These are phyloP conservation scores for Trissolcus basalis DNA, from an alignment of 1,140 invertebrate genomes.

Conservation along the genomic window DNA sequence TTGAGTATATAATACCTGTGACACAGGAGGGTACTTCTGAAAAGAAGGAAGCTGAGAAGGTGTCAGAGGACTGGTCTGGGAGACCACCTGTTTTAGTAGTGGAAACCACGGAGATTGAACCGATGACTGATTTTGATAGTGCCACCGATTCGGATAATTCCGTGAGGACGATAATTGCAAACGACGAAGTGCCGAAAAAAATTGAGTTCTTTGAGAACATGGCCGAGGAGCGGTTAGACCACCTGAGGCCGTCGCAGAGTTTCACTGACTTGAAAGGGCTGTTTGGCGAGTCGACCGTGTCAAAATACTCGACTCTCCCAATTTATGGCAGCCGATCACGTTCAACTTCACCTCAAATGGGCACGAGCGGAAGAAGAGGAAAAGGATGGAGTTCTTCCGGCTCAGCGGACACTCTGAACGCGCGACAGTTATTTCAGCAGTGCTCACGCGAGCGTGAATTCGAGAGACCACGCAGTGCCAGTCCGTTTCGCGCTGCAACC, in stretches of 20 bases:
- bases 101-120: constrained; percentile 52
- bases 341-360: constrained; percentile 62
- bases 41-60: constrained; percentile 70
- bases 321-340: constrained; percentile 55
- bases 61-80: constrained; percentile 74
- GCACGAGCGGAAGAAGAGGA: constrained; percentile 49
- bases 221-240: constrained; percentile 58
- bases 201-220: constrained; percentile 88
- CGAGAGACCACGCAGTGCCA: constrained; percentile 70
- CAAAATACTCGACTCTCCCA: constrained; percentile 57
- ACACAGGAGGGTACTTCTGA: too few relatives aligned
- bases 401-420: constrained; percentile 63
- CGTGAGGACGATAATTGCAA: constrained; percentile 80
- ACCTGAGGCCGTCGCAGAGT: constrained; percentile 80
- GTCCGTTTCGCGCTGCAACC: constrained; percentile 67
- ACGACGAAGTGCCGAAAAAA: constrained; percentile 82
- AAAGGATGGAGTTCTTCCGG: constrained; percentile 66
- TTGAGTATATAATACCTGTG: too few relatives aligned
- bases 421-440: constrained; percentile 60
- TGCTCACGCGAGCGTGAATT: constrained; percentile 66
- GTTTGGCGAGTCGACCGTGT: constrained; percentile 82
- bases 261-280: constrained; percentile 85
- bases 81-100: constrained; percentile 60
- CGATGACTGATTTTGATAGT: constrained; percentile 78
- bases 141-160: constrained; percentile 82